Base-by-base conservation (phyloP, 2,113 vertebrate species). In the Sinocyclocheilus anshuiensis region DNA sequence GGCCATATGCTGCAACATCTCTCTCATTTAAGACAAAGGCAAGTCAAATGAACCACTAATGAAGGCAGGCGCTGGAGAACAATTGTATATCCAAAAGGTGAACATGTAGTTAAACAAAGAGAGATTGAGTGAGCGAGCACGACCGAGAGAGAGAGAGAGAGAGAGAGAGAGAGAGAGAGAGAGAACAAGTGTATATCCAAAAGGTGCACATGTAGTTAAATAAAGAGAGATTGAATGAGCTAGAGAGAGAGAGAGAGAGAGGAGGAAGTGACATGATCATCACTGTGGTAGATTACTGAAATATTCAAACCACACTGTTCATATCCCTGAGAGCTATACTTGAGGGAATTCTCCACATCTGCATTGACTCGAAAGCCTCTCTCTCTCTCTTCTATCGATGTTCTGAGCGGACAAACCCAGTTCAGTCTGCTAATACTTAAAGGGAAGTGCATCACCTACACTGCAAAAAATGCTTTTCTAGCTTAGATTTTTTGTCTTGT, bases 1-100 rank as follows among this genome's bases (percentile, higher is more conserved):
- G 90, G 84, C 91, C 93, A 94, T 93, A 94, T 94, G 94, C 84
- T 86, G 83, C 86, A 86, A 67, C 77, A 76, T 92, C 87, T 87
- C 84, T 77, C 81, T 90, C 88, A 72, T 80, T 86, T 90, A 80
- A 89, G 77, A 82, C 79, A 80, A 42, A 77, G 87, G 88, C 81
- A 77, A 89, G 63, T 82, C 84, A 90, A 86, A 90, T 91, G 86
- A 89, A 67, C 77, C 72, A 82, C 86, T 90, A 92, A 90, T 92
- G 90, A 88, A 82, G 82, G 75, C 85, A 81, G 88, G 90, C 87
- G 63, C 87, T 86, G 87, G 88, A 86, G 77, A 83, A 83, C 79
- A 84, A 86, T 45, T 86, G 45, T 83, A 69, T 86, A 71, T 86
- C 63, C 26, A 61, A 81, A 65, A 69, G 59, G 79, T 81, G 36